Percentiles rank a stretch among this genome's conserved stretches.
Conservation (phyloP, 1,140 invertebrate species). For the Papilio glaucus region DNA sequence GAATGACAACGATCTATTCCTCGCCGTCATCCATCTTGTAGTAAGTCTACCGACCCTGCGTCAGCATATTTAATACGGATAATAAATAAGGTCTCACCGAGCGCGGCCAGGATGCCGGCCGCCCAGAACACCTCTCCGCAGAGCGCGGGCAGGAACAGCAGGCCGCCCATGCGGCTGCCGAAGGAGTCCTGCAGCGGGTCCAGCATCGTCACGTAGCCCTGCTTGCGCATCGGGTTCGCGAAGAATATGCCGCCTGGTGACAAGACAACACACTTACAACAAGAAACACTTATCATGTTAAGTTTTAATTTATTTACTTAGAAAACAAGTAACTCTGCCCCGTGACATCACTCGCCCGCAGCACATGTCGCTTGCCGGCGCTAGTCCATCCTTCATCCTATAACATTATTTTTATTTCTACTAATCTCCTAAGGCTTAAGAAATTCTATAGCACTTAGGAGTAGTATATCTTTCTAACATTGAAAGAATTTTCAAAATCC, state of each 20-base stretch:
- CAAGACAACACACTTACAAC: slow-evolving; percentile 4
- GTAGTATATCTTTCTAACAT: too few species aligned
- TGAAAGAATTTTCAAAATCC: too few species aligned
- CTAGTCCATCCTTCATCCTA: too few species aligned
- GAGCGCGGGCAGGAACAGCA: slow-evolving; percentile 97
- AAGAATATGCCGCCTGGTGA: slow-evolving; percentile 96
- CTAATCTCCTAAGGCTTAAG: too few species aligned
- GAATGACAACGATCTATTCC: too few species aligned
- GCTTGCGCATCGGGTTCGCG: slow-evolving; percentile 97
- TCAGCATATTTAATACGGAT: neutral
- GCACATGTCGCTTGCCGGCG: too few species aligned
- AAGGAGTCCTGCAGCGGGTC: slow-evolving; percentile 98
- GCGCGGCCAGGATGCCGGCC: slow-evolving; percentile 96
- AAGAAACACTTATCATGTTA: neutral
- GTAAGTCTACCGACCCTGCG: neutral
- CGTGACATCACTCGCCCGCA: too few species aligned
- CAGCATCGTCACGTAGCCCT: slow-evolving; percentile 99
- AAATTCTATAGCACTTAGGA: too few species aligned
- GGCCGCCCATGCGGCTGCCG: slow-evolving; percentile 97
- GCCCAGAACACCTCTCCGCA: slow-evolving; percentile 99
- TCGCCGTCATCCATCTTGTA: neutral
- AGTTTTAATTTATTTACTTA: neutral
- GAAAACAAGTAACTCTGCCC: neutral
- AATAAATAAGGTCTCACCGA: slow-evolving; percentile 87
- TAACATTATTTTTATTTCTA: too few species aligned